A percentile compares a stretch with the other conserved stretches of the same genome.
These are phyloP conservation scores for Bothrops jararaca DNA, from an alignment of 2,113 vertebrate species.

Conservation along the genomic window DNA sequence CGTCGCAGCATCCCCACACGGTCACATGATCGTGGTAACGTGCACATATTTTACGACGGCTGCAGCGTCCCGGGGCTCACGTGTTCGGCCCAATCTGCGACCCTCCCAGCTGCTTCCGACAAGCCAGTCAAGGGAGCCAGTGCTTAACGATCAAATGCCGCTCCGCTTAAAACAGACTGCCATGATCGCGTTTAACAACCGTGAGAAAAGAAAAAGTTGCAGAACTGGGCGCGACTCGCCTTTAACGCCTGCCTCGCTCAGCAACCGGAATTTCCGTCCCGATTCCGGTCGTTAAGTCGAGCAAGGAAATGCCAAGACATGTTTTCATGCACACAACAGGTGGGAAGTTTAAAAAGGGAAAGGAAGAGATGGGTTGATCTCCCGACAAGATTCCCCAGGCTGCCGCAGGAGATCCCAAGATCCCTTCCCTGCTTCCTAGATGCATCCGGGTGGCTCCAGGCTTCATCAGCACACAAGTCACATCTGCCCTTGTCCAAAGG, in stretches of 20 bases:
- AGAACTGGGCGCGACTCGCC: too few relatives aligned
- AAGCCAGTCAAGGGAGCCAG: too few relatives aligned
- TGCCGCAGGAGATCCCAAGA: background rate
- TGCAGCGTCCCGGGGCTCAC: background rate
- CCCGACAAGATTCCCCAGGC: background rate
- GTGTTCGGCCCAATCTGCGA: accelerated
- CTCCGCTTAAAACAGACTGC: background rate
- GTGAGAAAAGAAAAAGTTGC: too few relatives aligned
- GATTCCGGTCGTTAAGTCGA: background rate
- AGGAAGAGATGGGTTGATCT: background rate
- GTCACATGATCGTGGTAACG: background rate
- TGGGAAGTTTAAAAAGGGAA: background rate
- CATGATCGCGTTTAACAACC: too few relatives aligned
- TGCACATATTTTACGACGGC: background rate
- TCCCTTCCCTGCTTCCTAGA: background rate
- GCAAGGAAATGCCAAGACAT: background rate
- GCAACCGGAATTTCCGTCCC: background rate
- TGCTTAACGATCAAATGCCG: accelerated
- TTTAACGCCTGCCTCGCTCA: background rate
- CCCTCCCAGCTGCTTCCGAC: too few relatives aligned
- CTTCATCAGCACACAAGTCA: background rate
- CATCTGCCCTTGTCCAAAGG: conserved; percentile 1
- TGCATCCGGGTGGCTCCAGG: background rate
- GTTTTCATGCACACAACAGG: background rate
- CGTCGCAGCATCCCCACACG: background rate